Base-by-base conservation (phyloP, 2,888 invertebrate species). In the Hoplodrina blanda region DNA sequence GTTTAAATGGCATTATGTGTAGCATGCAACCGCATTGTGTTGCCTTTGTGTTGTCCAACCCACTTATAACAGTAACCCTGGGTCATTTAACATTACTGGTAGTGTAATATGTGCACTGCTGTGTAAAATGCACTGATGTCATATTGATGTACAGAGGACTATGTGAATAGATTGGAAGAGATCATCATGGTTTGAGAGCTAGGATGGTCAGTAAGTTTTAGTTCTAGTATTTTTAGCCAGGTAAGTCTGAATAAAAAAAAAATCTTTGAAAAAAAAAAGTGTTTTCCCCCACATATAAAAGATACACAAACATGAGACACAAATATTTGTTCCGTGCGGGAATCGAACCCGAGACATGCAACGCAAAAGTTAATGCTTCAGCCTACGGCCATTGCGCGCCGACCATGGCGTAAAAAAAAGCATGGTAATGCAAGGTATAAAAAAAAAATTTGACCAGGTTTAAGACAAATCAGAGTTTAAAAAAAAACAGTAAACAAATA, bases 21-120 rank as follows among this genome's bases (percentile, higher is more conserved):
- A 77, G 82, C 82, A 85, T 81, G 85, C 85, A 85, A 80, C 49
- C 54, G 61, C 41, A 59, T 62, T 55, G 20, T 62, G 67, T 41
- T 88, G 87, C 86, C 81, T 89, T 83, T 91, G 92, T 94, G 90
- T 89, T 89, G 92, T 93, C 92, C 91, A 89, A 89, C 83, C 80
- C 87, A 87, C 88, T 88, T 8, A 62, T 89, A 90, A 90, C 88
- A 83, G 77, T 85, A 86, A 84, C 84, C 61, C 30, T 46, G 37
- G 46, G 33, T 67, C 61, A 64, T 64, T 44, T 67, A 78, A 80
- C 55, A 62, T 50, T 44, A 62, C 37, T 59, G 30, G 10, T 30
- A 64, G 33, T 53, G 37, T 77, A 41, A 19, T 19, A 56, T 55
- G 50, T 69, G 57, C 55, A 59, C 75, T 62, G 61, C 54, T 66